Base-by-base conservation (phyloP, 2,113 vertebrate genomes). In the Alligator sinensis region DNA sequence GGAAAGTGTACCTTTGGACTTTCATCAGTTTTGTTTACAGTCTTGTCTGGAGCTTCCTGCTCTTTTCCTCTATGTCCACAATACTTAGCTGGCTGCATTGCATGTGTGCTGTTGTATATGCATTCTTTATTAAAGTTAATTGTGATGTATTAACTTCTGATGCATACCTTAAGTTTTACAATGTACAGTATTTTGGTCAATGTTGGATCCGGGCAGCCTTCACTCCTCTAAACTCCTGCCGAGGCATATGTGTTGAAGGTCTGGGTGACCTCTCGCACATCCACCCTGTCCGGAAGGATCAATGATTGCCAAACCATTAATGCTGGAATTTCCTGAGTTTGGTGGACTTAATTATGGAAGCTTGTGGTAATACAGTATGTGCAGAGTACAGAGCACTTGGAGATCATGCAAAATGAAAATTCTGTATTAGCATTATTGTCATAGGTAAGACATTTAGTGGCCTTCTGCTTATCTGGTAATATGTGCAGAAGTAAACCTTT, bases 81-180 rank as follows among this genome's bases (percentile, higher is more conserved):
- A 3, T 54, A 86, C 87, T n/a, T 38, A 27, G 22, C 88, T 58
- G 89, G 24, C 28, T 1, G 0, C 60, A 68, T 25, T 81, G n/a
- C 64, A 68, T n/a, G 30, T 11, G 66, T 68, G 17, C 28, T 9
- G 30, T 68, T 30, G 28, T 68, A 16, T n/a, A 68, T 19, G 16
- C 17, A 30, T 47, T 47, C 47, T 47, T 47, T 47, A 47, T 8
- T 47, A 47, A 47, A 47, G 47, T 47, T 18, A 60, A 60, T 66
- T 89, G 54, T 90, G 59, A 89, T 82, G 17, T 3, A 57, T 86
- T 94, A 90, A 92, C 58, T 91, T 84, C 64, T 68, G 19, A 68
- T 68, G 9, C 3, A 30, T 10, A 68, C 30, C 17, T 30, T 68
- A 17, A n/a, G n/a, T 12, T 90, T 1, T 62, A 58, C 58, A 12